Percentiles rank a stretch among this genome's conserved stretches.
phyloP scores from a whole-genome alignment of 2,888 invertebrate species.

The Rhingia campestris region DNA sequence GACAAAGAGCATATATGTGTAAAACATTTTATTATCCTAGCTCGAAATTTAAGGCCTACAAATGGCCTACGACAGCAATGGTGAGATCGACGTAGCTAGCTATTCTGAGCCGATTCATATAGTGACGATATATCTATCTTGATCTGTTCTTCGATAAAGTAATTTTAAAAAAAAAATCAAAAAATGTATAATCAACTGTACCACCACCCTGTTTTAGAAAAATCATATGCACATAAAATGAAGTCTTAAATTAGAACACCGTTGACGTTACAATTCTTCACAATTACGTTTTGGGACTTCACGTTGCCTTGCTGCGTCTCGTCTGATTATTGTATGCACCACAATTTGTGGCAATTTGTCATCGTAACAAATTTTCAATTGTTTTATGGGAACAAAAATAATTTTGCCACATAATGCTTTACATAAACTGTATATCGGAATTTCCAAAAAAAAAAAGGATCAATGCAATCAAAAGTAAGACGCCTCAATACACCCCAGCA shows the following conservation, averaged over 20 bases:
- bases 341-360: constrained; percentile 35
- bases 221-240: constrained; percentile 9
- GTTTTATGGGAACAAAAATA: constrained; percentile 21
- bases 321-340: not conserved
- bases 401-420: constrained; percentile 1
- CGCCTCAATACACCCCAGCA: constrained; percentile 21
- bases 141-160: too few relatives aligned
- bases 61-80: too few relatives aligned
- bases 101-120: too few relatives aligned
- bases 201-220: constrained; percentile 37
- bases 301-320: constrained; percentile 8
- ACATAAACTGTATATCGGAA: constrained; percentile 35
- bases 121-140: too few relatives aligned
- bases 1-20: too few relatives aligned
- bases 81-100: too few relatives aligned
- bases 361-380: not conserved
- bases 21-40: too few relatives aligned
- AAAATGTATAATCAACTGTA: not conserved
- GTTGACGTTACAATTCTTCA: constrained; percentile 46
- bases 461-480: constrained; percentile 43
- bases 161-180: too few relatives aligned
- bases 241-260: constrained; percentile 27
- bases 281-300: constrained; percentile 34
- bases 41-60: too few relatives aligned
- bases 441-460: constrained; percentile 51